phyloP scores from a whole-genome alignment of 2,113 vertebrate species.

The Calidris pygmaea region DNA sequence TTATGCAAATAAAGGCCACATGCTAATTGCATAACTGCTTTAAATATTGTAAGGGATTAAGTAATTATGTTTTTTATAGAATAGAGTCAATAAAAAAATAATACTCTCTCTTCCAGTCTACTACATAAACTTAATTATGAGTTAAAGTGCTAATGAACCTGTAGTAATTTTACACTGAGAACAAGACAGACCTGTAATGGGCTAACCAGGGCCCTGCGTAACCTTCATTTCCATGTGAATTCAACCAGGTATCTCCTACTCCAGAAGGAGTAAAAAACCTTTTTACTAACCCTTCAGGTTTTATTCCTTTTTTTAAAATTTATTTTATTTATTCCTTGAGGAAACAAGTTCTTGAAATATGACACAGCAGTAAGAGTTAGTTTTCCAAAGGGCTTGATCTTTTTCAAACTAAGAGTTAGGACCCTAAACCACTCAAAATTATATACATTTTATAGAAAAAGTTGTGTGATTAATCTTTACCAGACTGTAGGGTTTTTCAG shows the following conservation, averaged over 20 bases:
- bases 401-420: not conserved
- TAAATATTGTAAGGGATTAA: slow-evolving; percentile 13
- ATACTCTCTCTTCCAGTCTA: not conserved
- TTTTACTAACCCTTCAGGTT: not conserved
- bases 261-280: too few species aligned
- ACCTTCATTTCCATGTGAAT: not conserved
- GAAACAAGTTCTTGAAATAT: not conserved
- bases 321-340: not conserved
- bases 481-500: not conserved
- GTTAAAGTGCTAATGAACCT: not conserved
- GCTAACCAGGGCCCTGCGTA: not conserved
- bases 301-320: too few species aligned
- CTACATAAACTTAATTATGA: not conserved
- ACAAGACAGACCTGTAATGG: not conserved
- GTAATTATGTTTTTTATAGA: not conserved
- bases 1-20: not conserved
- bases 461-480: not conserved
- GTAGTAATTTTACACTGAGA: not conserved
- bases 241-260: not conserved
- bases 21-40: not conserved
- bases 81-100: not conserved
- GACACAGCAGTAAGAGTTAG: not conserved
- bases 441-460: not conserved
- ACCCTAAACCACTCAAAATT: not conserved
- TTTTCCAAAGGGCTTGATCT: not conserved